Evolutionary conservation across 1,140 invertebrate genomes (phyloP).

Genomic region (Drosophila kanapiae): DNA sequence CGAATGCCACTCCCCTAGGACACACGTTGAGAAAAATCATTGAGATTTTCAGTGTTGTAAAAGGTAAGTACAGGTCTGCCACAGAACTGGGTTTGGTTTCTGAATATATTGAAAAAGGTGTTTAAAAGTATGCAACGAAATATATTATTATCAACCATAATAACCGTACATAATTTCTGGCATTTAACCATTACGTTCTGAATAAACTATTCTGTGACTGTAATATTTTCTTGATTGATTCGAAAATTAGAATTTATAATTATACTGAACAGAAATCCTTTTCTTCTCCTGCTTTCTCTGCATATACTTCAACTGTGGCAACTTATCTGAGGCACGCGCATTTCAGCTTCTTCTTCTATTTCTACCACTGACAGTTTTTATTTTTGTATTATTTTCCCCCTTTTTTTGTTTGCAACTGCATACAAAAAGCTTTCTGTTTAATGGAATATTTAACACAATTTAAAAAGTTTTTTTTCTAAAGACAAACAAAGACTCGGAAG

Average conservation of each 20-base stretch:
- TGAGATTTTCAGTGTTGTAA: background rate
- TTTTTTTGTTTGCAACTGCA: constrained; percentile 56
- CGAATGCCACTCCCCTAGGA: background rate
- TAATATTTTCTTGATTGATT: background rate
- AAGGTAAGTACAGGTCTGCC: background rate
- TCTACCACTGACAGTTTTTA: constrained; percentile 49
- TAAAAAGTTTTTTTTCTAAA: constrained; percentile 76
- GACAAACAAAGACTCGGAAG: constrained; percentile 77
- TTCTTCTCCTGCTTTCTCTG: background rate
- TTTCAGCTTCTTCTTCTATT: constrained; percentile 35
- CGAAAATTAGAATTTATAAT: background rate
- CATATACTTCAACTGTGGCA: constrained; percentile 44
- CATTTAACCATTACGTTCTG: no score
- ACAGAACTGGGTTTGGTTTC: background rate
- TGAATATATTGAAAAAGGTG: background rate
- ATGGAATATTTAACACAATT: constrained; percentile 84
- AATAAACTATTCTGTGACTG: no score
- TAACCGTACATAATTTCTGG: no score
- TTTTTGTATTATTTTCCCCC: constrained; percentile 43
- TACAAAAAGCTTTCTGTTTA: constrained; percentile 80
- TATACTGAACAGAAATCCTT: no score
- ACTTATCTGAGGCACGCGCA: constrained; percentile 58
- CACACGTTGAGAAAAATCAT: constrained; percentile 8
- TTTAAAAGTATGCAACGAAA: background rate
- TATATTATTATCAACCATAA: background rate